Evolutionary conservation across 1,140 invertebrate species (phyloP).

Genomic region (Latrodectus geometricus): DNA sequence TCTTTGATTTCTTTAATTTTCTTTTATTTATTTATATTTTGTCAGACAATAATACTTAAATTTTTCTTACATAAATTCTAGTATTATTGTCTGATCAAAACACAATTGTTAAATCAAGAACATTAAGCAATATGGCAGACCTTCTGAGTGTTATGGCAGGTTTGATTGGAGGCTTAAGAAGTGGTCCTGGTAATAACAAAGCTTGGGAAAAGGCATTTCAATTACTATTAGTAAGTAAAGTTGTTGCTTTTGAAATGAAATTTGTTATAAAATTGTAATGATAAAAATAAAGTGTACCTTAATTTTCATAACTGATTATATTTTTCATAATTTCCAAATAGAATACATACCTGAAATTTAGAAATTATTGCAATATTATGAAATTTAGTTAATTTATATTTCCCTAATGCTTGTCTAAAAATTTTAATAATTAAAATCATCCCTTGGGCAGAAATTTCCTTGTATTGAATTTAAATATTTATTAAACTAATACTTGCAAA

Average conservation of each 20-base stretch:
- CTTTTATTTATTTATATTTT: not conserved
- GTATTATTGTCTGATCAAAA: slow-evolving; percentile 25
- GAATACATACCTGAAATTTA: too few relatives aligned
- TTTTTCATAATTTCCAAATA: too few relatives aligned
- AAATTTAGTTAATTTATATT: too few relatives aligned
- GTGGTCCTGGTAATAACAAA: slow-evolving; percentile 71
- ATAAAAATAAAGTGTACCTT: too few relatives aligned
- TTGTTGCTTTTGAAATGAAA: not conserved
- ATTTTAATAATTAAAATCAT: too few relatives aligned
- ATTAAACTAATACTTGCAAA: too few relatives aligned
- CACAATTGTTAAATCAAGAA: slow-evolving; percentile 68
- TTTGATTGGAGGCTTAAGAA: slow-evolving; percentile 69
- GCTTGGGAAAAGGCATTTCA: slow-evolving; percentile 70
- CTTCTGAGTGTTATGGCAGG: slow-evolving; percentile 71
- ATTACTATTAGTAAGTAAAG: slow-evolving; percentile 68
- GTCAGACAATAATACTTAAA: not conserved
- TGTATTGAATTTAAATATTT: too few relatives aligned
- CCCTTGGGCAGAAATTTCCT: too few relatives aligned
- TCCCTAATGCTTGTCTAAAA: too few relatives aligned
- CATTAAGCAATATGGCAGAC: slow-evolving; percentile 71
- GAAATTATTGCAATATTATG: too few relatives aligned
- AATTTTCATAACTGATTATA: too few relatives aligned
- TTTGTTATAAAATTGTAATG: too few relatives aligned
- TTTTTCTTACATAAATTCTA: not conserved
- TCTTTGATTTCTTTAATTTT: not conserved